Evolutionary conservation across 2,113 vertebrate genomes (phyloP).

Genomic region (Centropus unirufus): DNA sequence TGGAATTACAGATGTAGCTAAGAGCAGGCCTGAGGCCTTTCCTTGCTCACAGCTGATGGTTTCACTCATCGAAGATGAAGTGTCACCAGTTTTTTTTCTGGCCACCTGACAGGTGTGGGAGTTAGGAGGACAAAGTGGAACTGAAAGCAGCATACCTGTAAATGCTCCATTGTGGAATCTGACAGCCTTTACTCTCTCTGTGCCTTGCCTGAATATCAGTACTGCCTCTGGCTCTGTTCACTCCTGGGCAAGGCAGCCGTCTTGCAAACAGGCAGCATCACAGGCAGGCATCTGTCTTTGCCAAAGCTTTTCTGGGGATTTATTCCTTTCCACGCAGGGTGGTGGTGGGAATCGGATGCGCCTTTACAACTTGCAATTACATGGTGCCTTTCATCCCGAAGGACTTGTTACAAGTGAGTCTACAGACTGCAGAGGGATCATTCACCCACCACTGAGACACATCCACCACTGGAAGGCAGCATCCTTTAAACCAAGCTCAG

Average conservation of each 20-base stretch:
- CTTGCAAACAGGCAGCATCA: not conserved
- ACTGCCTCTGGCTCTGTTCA: not conserved
- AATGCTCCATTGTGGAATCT: not conserved
- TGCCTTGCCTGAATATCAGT: not conserved
- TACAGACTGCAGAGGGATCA: not conserved
- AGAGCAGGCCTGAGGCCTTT: not conserved
- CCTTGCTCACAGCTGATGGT: not conserved
- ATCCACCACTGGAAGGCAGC: slow-evolving; percentile 7
- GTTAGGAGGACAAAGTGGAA: not conserved
- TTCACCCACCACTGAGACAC: not conserved
- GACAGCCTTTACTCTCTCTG: not conserved
- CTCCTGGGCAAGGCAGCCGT: not conserved
- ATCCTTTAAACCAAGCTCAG: not conserved
- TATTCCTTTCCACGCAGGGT: slow-evolving; percentile 27
- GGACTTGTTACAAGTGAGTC: not conserved
- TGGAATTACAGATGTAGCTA: not conserved
- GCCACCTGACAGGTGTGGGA: not conserved
- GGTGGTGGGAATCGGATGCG: slow-evolving; percentile 12
- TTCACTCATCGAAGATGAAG: not conserved
- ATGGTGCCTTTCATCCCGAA: slow-evolving; percentile 32
- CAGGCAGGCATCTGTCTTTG: not conserved
- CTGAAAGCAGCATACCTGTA: not conserved
- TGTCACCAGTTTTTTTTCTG: not conserved
- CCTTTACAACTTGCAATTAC: slow-evolving; percentile 57
- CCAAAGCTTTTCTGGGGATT: not conserved